A percentile compares a stretch with the other conserved stretches of the same genome.
Evolutionary conservation across 1,140 invertebrate species (phyloP).

Genomic region (Drosophila carrolli): DNA sequence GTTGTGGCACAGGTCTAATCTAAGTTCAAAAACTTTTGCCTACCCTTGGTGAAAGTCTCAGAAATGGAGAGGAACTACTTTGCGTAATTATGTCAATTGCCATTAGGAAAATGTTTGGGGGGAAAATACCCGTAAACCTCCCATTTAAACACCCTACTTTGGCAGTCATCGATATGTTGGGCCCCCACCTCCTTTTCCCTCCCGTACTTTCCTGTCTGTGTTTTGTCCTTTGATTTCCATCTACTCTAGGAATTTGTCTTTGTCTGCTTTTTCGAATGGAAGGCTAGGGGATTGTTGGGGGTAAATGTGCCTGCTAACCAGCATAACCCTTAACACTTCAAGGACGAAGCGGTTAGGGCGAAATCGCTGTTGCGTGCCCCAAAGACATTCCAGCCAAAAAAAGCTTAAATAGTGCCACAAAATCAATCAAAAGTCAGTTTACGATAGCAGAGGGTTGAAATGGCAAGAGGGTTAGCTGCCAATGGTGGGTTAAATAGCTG

Average conservation of each 20-base stretch:
- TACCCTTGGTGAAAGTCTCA: slow-evolving; percentile 20
- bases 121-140: slow-evolving; percentile 21
- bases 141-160: slow-evolving; percentile 14
- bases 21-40: slow-evolving; percentile 74
- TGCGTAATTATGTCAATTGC: slow-evolving; percentile 81
- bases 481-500: slow-evolving; percentile 1
- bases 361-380: slow-evolving; percentile 67
- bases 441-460: slow-evolving; percentile 12
- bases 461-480: background rate
- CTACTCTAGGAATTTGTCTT: slow-evolving; percentile 64
- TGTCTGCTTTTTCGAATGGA: slow-evolving; percentile 48
- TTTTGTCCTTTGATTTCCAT: slow-evolving; percentile 64
- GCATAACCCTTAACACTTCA: slow-evolving; percentile 62
- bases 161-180: slow-evolving; percentile 60
- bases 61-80: slow-evolving; percentile 65
- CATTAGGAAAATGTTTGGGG: slow-evolving; percentile 52
- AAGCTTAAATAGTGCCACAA: slow-evolving; percentile 73
- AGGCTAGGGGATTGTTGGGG: slow-evolving; percentile 1
- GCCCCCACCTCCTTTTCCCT: background rate
- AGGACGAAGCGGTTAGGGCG: slow-evolving; percentile 8
- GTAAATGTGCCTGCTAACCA: slow-evolving; percentile 52
- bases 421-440: slow-evolving; percentile 67
- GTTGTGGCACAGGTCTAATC: slow-evolving; percentile 54
- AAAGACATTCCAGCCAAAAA: slow-evolving; percentile 55
- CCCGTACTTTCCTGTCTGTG: slow-evolving; percentile 5